These are phyloP conservation scores for Aphaenogaster floridana DNA, from an alignment of 1,140 invertebrate genomes.

Conservation along the genomic window DNA sequence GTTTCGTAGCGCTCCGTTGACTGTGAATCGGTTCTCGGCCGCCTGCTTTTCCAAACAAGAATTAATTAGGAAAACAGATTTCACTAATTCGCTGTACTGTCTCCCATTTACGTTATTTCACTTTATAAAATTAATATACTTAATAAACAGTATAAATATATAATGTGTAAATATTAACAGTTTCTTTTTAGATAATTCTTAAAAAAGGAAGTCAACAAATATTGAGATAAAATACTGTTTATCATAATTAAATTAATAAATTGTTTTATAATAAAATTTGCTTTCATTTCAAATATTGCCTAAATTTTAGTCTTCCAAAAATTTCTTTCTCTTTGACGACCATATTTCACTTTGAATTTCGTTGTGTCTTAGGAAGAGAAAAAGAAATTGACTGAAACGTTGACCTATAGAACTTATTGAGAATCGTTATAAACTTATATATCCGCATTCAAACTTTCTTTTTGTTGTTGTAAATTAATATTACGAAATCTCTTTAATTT, in stretches of 20 bases:
- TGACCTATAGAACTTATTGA: background rate
- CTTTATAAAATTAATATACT: conserved; percentile 19
- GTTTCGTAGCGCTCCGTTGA: conserved; percentile 51
- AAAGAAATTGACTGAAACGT: background rate
- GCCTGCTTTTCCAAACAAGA: conserved; percentile 3
- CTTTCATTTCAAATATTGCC: background rate
- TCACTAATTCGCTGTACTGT: conserved; percentile 16
- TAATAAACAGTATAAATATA: conserved; percentile 1
- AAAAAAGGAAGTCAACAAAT: background rate
- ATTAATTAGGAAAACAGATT: conserved; percentile 39
- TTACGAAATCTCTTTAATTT: background rate
- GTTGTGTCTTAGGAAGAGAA: background rate
- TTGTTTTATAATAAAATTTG: background rate
- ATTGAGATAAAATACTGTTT: background rate
- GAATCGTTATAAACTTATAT: background rate
- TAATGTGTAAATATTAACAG: background rate
- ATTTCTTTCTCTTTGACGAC: background rate
- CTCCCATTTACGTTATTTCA: background rate
- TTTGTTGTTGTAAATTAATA: background rate
- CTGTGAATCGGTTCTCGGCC: conserved; percentile 22
- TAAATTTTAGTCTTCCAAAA: background rate
- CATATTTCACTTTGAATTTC: background rate
- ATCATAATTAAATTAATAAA: background rate
- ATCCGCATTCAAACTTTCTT: background rate
- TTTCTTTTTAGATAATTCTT: background rate